phyloP scores from a whole-genome alignment of 2,113 vertebrate species.

The Oncorhynchus nerka region DNA sequence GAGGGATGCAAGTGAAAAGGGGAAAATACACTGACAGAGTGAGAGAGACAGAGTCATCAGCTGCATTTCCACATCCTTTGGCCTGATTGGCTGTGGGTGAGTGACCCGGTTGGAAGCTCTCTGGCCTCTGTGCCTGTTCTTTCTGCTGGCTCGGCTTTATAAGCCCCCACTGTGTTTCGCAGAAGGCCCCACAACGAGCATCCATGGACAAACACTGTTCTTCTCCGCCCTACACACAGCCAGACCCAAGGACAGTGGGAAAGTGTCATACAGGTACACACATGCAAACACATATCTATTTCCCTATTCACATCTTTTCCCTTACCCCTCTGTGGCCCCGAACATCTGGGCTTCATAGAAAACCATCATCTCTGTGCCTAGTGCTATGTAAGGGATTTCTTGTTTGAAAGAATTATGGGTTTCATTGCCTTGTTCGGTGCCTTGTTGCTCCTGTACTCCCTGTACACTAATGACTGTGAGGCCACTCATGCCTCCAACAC shows the following conservation, averaged over 20 bases:
- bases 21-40: no score
- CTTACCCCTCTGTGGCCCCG: not conserved
- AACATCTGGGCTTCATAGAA: no score
- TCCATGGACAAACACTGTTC: not conserved
- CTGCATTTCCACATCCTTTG: not conserved
- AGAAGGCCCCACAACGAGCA: slow-evolving; percentile 28
- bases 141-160: slow-evolving; percentile 63
- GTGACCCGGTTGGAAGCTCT: slow-evolving; percentile 19
- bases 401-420: not conserved
- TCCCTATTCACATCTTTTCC: not conserved
- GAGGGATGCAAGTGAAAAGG: no score
- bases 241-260: not conserved
- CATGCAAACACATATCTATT: not conserved
- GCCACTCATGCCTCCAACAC: no score
- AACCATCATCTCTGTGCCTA: not conserved
- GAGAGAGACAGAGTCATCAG: not conserved
- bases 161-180: slow-evolving; percentile 21
- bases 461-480: no score
- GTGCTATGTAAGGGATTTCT: not conserved
- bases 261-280: not conserved
- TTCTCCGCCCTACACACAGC: slow-evolving; percentile 6
- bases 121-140: slow-evolving; percentile 29
- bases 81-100: slow-evolving; percentile 1
- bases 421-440: not conserved
- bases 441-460: no score